phyloP scores from a whole-genome alignment of 2,888 invertebrate species.

The Acronicta leporina region DNA sequence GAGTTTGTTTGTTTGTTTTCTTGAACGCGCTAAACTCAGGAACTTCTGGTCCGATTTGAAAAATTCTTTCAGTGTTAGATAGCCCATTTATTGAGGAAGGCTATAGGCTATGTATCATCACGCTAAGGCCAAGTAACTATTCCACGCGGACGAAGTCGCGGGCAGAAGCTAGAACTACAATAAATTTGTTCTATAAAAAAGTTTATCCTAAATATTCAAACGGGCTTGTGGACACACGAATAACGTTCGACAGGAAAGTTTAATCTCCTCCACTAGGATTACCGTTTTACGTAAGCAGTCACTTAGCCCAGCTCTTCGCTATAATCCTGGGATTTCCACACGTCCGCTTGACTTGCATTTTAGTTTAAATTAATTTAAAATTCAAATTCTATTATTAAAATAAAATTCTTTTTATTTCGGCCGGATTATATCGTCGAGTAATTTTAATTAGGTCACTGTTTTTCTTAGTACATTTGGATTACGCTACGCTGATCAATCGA shows the following conservation, averaged over 20 bases:
- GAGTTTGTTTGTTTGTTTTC: too few relatives aligned
- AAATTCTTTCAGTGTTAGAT: too few relatives aligned
- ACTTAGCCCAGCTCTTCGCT: conserved; percentile 30
- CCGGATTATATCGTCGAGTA: conserved; percentile 42
- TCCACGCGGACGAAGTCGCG: too few relatives aligned
- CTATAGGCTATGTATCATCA: too few relatives aligned
- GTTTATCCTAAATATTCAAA: neutral
- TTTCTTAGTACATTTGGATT: neutral
- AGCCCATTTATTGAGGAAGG: too few relatives aligned
- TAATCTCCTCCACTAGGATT: conserved; percentile 40
- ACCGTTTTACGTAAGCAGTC: conserved; percentile 43
- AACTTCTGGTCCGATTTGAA: too few relatives aligned
- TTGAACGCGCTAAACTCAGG: too few relatives aligned
- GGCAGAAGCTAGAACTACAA: too few relatives aligned
- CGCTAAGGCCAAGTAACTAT: too few relatives aligned
- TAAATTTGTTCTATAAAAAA: too few relatives aligned
- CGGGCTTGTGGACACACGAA: neutral
- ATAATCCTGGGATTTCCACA: conserved; percentile 55
- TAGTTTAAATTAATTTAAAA: conserved; percentile 46
- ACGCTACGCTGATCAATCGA: too few relatives aligned
- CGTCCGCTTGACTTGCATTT: conserved; percentile 42
- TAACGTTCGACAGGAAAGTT: conserved; percentile 31
- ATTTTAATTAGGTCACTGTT: conserved; percentile 47
- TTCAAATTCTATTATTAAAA: too few relatives aligned
- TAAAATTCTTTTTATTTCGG: conserved; percentile 45